phyloP scores from a whole-genome alignment of 1,140 invertebrate genomes.

The Lordiphosa clarofinis region DNA sequence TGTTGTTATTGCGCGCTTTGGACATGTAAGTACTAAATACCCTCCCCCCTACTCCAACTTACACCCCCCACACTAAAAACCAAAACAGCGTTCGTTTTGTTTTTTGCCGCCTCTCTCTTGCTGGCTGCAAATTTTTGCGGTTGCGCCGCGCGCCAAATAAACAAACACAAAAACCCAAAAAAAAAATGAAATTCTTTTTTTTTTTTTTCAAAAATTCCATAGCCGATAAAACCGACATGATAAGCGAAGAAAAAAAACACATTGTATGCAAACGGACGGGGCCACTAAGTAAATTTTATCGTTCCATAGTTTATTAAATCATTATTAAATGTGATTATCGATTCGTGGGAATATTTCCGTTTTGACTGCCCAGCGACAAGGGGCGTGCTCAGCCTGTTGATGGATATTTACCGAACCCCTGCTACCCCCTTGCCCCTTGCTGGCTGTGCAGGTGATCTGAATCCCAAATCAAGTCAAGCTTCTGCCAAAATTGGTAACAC shows the following conservation, averaged over 20 bases:
- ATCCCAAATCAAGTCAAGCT: too few relatives aligned
- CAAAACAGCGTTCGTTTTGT: slow-evolving; percentile 49
- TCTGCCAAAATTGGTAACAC: too few relatives aligned
- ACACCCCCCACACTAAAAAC: neutral
- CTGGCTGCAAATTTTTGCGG: slow-evolving; percentile 35
- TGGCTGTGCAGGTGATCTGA: too few relatives aligned
- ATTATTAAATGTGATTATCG: slow-evolving; percentile 72
- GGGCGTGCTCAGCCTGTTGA: too few relatives aligned
- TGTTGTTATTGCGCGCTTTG: slow-evolving; percentile 56
- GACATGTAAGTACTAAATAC: slow-evolving; percentile 47
- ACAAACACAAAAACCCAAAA: slow-evolving; percentile 40
- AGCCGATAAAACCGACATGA: slow-evolving; percentile 47
- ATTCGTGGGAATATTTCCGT: slow-evolving; percentile 64
- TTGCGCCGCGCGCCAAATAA: slow-evolving; percentile 48
- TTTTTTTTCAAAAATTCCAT: slow-evolving; percentile 69
- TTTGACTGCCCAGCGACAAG: neutral
- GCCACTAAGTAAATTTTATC: slow-evolving; percentile 47
- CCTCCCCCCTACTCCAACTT: neutral
- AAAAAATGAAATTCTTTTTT: slow-evolving; percentile 27
- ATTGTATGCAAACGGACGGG: too few relatives aligned
- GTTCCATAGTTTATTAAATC: slow-evolving; percentile 42
- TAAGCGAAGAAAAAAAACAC: too few relatives aligned
- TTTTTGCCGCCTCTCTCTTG: slow-evolving; percentile 54
- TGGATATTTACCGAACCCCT: too few relatives aligned
- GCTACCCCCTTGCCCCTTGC: too few relatives aligned